Evolutionary conservation across 2,797 vertebrate species (phyloP).

Genomic region (Podargus strigoides): DNA sequence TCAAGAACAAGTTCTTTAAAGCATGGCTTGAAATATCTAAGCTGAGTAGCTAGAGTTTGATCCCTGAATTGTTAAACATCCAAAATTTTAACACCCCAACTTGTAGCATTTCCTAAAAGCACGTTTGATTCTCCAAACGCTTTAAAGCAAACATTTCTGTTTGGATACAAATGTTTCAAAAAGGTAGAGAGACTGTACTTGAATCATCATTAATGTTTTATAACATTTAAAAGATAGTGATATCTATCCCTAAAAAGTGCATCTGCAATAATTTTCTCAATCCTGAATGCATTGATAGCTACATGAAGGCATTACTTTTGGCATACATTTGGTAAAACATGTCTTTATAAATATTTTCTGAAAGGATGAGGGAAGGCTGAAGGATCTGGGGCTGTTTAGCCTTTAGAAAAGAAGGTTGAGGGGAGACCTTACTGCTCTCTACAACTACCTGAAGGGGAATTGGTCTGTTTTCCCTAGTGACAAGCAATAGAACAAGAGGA

Average conservation of each 20-base stretch:
- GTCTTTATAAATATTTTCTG: not conserved
- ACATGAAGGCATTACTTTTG: not conserved
- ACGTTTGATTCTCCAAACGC: not conserved
- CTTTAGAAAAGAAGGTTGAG: too few species aligned
- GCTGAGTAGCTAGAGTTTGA: not conserved
- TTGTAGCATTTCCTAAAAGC: not conserved
- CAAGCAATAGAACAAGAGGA: too few species aligned
- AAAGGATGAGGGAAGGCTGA: too few species aligned
- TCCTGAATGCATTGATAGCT: not conserved
- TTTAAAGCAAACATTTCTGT: not conserved
- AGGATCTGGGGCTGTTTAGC: too few species aligned
- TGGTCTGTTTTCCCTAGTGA: too few species aligned
- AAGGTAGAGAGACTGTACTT: not conserved
- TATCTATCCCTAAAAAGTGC: not conserved
- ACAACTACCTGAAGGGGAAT: too few species aligned
- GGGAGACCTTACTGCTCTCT: too few species aligned
- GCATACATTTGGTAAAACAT: not conserved
- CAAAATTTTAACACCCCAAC: not conserved
- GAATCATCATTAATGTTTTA: not conserved
- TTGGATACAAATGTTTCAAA: not conserved
- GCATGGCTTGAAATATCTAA: not conserved
- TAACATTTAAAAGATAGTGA: not conserved
- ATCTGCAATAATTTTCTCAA: not conserved
- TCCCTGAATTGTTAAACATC: not conserved
- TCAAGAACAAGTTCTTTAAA: not conserved